Conservation (phyloP, 1,140 invertebrate genomes). For the Adoxophyes honmai region DNA sequence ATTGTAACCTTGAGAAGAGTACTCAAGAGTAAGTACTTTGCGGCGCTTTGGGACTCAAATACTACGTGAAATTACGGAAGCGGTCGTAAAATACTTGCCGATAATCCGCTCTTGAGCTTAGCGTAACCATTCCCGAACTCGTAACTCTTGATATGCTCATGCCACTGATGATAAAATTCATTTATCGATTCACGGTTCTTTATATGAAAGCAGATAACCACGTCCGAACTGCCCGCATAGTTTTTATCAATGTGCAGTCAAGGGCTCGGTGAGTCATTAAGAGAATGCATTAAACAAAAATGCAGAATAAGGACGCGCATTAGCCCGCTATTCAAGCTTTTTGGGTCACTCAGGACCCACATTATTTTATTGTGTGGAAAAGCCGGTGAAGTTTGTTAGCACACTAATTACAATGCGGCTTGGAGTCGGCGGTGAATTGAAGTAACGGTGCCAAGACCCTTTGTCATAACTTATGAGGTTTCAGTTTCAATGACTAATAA, state of each 20-base stretch:
- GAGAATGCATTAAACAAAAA: constrained; percentile 7
- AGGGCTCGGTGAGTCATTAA: constrained; percentile 8
- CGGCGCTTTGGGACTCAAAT: too few species aligned
- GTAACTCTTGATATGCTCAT: neutral
- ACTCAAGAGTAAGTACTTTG: too few species aligned
- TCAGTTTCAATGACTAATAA: constrained; percentile 12
- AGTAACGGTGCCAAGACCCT: constrained; percentile 8
- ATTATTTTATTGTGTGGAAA: neutral
- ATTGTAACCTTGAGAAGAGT: too few species aligned
- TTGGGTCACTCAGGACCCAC: neutral
- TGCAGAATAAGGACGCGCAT: neutral
- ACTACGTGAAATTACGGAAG: neutral
- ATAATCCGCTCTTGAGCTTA: neutral
- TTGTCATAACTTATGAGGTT: neutral
- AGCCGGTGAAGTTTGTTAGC: constrained; percentile 7
- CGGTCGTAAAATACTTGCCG: neutral
- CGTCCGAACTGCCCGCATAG: constrained; percentile 6
- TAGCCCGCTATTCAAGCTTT: constrained; percentile 1
- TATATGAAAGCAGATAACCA: constrained; percentile 9
- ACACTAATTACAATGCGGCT: constrained; percentile 6
- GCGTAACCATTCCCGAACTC: constrained; percentile 2
- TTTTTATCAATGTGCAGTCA: neutral
- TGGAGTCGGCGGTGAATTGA: neutral
- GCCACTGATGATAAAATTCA: neutral
- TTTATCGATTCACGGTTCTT: constrained; percentile 4